Percentiles rank a stretch among this genome's conserved stretches.
These are phyloP conservation scores for Syncerus caffer DNA, from an alignment of 2,797 vertebrate genomes.

Conservation along the genomic window DNA sequence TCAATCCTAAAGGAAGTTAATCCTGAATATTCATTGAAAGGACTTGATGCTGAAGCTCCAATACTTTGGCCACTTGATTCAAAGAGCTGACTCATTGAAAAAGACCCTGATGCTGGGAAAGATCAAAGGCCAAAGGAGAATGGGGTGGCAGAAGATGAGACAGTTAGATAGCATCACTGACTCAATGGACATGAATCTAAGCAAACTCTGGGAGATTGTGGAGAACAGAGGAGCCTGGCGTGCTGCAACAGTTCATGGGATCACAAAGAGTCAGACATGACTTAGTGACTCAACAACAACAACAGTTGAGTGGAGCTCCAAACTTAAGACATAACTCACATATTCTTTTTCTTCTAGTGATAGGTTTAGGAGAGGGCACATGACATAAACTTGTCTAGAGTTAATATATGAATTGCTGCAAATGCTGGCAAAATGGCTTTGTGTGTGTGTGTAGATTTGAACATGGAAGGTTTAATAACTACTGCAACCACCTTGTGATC, in stretches of 20 bases:
- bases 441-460: neutral
- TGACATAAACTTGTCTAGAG: neutral
- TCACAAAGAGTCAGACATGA: neutral
- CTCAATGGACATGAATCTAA: neutral
- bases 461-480: neutral
- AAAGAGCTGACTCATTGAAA: neutral
- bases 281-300: neutral
- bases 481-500: neutral
- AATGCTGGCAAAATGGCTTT: neutral
- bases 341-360: neutral
- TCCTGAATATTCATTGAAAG: neutral
- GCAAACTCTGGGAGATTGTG: neutral
- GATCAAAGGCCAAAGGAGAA: neutral
- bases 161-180: neutral
- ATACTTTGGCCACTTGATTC: neutral
- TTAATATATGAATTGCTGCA: neutral
- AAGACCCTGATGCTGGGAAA: neutral
- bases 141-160: neutral
- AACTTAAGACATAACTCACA: neutral
- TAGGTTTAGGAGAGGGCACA: neutral
- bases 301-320: neutral
- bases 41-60: neutral
- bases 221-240: neutral
- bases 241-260: neutral
- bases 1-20: neutral